Conservation (phyloP, 1,140 invertebrate species). For the Mya arenaria region DNA sequence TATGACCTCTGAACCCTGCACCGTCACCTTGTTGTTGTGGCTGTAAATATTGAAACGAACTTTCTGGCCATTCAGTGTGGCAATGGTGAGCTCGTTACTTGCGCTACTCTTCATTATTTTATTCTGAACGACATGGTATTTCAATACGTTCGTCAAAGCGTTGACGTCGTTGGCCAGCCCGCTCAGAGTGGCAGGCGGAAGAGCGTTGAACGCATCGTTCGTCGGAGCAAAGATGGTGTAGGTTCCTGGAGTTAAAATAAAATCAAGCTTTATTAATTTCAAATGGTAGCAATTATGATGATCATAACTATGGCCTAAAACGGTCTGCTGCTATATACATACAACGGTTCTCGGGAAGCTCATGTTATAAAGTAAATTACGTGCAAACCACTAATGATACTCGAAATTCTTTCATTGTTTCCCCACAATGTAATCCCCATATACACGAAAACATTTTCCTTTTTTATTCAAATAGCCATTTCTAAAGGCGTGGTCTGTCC, state of each 20-base stretch:
- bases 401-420: no score
- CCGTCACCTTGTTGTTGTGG: slow-evolving; percentile 50
- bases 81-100: slow-evolving; percentile 43
- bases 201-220: slow-evolving; percentile 88
- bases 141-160: slow-evolving; percentile 87
- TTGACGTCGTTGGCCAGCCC: slow-evolving; percentile 84
- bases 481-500: no score
- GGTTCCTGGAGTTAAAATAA: slow-evolving; percentile 80
- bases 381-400: no score
- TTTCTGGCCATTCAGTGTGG: slow-evolving; percentile 39
- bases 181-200: slow-evolving; percentile 84
- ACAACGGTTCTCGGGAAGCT: no score
- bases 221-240: slow-evolving; percentile 93
- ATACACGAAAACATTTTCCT: no score
- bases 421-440: no score
- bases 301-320: no score
- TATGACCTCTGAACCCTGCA: slow-evolving; percentile 57
- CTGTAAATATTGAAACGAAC: slow-evolving; percentile 52
- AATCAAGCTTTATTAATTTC: no score
- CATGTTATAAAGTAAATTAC: no score
- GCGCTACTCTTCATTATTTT: slow-evolving; percentile 1
- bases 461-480: no score
- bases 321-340: no score
- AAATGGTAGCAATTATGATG: no score
- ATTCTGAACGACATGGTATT: slow-evolving; percentile 86